A percentile compares a stretch with the other conserved stretches of the same genome.
phyloP scores from a whole-genome alignment of 92 coral and sea anemone genomes.

The Phenganax subtilis region DNA sequence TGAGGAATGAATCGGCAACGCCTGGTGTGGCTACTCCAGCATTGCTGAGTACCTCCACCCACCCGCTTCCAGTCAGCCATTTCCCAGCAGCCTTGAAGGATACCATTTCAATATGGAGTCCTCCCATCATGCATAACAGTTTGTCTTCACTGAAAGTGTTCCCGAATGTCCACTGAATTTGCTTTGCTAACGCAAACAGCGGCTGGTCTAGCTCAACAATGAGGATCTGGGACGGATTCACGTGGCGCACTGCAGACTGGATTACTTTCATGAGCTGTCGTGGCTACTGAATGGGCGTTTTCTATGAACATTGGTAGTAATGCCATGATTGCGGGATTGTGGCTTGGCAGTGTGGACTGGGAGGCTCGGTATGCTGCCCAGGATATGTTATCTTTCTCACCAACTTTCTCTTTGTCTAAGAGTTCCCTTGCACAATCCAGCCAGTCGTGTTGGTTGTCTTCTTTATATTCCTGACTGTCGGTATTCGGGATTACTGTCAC shows the following conservation, averaged over 20 bases:
- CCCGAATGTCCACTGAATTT: conserved; percentile 43
- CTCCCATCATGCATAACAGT: conserved; percentile 38
- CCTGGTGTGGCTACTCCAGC: conserved; percentile 34
- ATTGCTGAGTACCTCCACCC: conserved; percentile 40
- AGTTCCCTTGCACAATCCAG: neutral
- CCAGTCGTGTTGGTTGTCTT: conserved; percentile 24
- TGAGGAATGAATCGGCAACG: conserved; percentile 28
- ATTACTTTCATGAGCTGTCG: conserved; percentile 48
- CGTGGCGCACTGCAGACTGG: conserved; percentile 8
- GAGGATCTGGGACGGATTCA: conserved; percentile 47
- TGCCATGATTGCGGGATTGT: conserved; percentile 31
- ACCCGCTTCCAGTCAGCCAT: conserved; percentile 42
- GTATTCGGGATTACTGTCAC: neutral
- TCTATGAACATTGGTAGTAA: conserved; percentile 36
- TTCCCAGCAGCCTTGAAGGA: conserved; percentile 38
- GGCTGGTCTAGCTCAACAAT: conserved; percentile 44
- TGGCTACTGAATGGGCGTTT: conserved; percentile 46
- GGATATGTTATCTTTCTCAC: conserved; percentile 32
- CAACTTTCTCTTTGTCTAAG: conserved; percentile 4
- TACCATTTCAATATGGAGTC: conserved; percentile 49
- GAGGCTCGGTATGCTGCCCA: conserved; percentile 42
- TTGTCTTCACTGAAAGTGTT: conserved; percentile 30
- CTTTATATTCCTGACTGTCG: neutral
- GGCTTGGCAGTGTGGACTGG: neutral
- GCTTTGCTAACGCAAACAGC: conserved; percentile 50